Percentiles rank a stretch among this genome's conserved stretches.
Conservation (phyloP, 2,113 vertebrate genomes). For the Ciconia stormi region DNA sequence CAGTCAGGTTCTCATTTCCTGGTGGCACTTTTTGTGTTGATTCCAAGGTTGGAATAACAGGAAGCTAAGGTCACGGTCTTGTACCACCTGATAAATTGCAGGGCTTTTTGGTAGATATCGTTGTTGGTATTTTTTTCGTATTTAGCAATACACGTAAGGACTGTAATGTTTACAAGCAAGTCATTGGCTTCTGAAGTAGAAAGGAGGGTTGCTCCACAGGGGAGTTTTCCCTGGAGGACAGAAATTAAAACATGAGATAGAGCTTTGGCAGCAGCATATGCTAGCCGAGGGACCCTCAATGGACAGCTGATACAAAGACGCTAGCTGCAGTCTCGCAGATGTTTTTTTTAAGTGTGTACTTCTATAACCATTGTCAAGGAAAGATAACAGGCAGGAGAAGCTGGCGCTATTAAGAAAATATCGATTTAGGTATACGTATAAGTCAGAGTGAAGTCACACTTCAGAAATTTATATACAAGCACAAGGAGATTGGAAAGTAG, state of each 20-base stretch:
- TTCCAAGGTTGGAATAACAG: not conserved
- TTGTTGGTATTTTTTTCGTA: not conserved
- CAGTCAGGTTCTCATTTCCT: not conserved
- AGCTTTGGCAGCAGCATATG: not conserved
- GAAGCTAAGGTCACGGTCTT: not conserved
- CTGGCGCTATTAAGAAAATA: not conserved
- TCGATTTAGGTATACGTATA: not conserved
- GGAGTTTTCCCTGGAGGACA: slow-evolving; percentile 4
- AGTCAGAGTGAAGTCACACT: not conserved
- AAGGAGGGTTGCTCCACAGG: not conserved
- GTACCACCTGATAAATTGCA: not conserved
- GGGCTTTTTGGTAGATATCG: not conserved
- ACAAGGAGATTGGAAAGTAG: not conserved
- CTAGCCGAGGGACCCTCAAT: not conserved
- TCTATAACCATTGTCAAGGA: not conserved
- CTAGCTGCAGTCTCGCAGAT: not conserved
- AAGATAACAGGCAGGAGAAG: not conserved
- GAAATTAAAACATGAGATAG: not conserved
- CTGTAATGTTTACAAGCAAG: slow-evolving; percentile 26
- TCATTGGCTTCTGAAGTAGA: not conserved
- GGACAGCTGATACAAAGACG: not conserved
- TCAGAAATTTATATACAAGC: not conserved
- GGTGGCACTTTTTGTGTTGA: not conserved
- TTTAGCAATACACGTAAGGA: not conserved
- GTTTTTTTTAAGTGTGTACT: not conserved